Evolutionary conservation across 2,888 invertebrate genomes (phyloP).

Genomic region (Ectemnius cavifrons): DNA sequence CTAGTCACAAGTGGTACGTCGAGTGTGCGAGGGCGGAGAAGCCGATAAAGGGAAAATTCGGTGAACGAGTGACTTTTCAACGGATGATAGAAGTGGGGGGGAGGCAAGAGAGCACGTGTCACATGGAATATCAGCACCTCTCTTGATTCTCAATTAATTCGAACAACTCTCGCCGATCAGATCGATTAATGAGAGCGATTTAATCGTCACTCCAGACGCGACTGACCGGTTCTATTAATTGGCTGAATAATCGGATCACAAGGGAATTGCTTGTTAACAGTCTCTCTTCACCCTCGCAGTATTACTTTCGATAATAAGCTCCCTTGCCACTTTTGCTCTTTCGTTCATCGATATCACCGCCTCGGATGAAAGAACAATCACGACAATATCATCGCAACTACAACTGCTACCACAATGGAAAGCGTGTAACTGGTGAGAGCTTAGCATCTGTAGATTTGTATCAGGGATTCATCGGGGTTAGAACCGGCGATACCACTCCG

Average conservation of each 20-base stretch:
- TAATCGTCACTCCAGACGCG: conserved; percentile 53
- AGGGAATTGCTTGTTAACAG: conserved; percentile 54
- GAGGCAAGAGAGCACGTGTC: no score
- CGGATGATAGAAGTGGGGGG: background rate
- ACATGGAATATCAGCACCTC: no score
- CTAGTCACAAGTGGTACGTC: no score
- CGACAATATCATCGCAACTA: background rate
- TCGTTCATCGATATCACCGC: background rate
- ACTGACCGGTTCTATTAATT: conserved; percentile 60
- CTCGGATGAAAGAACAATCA: background rate
- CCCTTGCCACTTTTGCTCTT: conserved; percentile 41
- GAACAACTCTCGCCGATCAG: conserved; percentile 33
- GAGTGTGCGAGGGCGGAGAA: no score
- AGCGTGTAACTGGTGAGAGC: no score
- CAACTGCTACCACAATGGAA: no score
- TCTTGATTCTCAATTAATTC: conserved; percentile 58
- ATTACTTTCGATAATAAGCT: conserved; percentile 61
- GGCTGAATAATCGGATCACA: conserved; percentile 64
- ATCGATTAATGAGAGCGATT: conserved; percentile 59
- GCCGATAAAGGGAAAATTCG: no score
- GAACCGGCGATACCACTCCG: no score
- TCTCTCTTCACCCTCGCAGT: conserved; percentile 37
- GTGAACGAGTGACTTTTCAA: conserved; percentile 4
- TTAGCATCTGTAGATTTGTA: no score
- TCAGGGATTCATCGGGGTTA: no score